Conservation (phyloP, 2,797 vertebrate genomes). For the Sylvilagus floridanus region DNA sequence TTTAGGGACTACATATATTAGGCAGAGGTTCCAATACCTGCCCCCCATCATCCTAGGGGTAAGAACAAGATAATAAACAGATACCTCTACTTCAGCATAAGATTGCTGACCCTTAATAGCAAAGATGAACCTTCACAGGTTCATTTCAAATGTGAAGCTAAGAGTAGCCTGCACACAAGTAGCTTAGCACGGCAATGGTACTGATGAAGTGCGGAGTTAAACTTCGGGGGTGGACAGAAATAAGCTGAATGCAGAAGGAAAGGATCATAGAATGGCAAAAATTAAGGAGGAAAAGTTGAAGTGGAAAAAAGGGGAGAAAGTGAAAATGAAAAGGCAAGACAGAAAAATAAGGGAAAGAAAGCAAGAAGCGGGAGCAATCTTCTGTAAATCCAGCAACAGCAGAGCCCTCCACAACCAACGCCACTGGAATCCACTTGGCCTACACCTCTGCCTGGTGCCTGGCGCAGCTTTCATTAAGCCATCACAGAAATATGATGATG, state of each 20-base stretch:
- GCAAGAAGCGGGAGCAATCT: background rate
- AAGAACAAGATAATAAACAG: background rate
- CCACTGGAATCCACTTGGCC: background rate
- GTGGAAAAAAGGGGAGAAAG: background rate
- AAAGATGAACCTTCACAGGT: background rate
- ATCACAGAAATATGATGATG: background rate
- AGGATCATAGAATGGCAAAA: background rate
- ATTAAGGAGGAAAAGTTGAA: background rate
- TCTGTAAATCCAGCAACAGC: background rate
- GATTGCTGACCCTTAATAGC: background rate
- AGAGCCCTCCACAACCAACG: accelerated
- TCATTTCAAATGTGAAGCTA: background rate
- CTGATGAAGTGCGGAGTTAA: background rate
- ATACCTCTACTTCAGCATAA: background rate
- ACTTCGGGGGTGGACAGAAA: background rate
- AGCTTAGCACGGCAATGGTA: background rate
- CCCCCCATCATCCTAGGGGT: background rate
- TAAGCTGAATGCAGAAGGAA: background rate
- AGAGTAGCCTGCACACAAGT: background rate
- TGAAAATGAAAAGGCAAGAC: background rate
- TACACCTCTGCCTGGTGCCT: background rate
- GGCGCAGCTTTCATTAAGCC: background rate
- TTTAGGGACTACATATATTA: background rate
- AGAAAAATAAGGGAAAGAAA: background rate
- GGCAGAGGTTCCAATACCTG: background rate